Percentiles rank a stretch among this genome's conserved stretches.
Conservation (phyloP, 2,113 vertebrate species). For the Myiozetetes cayanensis region DNA sequence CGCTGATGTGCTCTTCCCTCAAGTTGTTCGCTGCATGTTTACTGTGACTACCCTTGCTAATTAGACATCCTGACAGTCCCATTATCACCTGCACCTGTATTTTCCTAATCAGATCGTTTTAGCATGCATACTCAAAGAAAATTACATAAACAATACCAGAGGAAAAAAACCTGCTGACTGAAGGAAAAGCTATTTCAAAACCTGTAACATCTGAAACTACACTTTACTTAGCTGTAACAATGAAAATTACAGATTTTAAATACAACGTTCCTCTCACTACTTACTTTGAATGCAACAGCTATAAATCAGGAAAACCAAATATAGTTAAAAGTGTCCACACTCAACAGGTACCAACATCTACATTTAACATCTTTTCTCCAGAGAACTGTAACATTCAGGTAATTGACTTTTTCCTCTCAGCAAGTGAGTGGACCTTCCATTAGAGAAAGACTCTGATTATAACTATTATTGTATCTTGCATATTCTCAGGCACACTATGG, state of each 20-base stretch:
- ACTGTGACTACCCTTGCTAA: background rate
- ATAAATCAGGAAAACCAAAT: background rate
- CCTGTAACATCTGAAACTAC: background rate
- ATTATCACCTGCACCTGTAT: background rate
- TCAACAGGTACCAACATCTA: background rate
- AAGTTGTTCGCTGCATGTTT: background rate
- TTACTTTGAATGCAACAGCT: background rate
- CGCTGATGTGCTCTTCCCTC: background rate
- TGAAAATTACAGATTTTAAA: background rate
- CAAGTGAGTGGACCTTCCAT: background rate
- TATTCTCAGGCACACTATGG: background rate
- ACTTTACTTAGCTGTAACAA: background rate
- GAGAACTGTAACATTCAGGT: background rate
- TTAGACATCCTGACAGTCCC: slow-evolving; percentile 28
- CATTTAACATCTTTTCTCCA: background rate
- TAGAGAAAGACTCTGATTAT: background rate
- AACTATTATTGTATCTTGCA: background rate
- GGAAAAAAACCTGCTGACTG: background rate
- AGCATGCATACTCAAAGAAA: background rate
- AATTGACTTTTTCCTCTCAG: background rate
- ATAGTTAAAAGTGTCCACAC: background rate
- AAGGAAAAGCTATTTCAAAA: background rate
- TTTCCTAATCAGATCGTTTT: background rate
- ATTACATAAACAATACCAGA: background rate
- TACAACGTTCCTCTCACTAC: background rate